Percentiles rank a stretch among this genome's conserved stretches.
Conservation (phyloP, 2,888 invertebrate genomes). For the Plusia festucae region DNA sequence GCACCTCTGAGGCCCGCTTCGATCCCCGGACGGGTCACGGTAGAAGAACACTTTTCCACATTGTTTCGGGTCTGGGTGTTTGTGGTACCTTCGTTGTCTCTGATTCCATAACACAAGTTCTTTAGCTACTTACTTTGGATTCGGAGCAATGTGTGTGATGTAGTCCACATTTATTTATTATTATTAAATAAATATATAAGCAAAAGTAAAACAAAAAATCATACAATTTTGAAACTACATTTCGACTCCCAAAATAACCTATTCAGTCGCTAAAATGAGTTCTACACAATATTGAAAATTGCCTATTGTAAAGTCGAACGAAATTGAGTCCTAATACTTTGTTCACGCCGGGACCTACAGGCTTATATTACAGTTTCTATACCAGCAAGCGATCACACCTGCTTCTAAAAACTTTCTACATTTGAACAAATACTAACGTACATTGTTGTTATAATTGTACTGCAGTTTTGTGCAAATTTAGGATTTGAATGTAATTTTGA, state of each 20-base stretch:
- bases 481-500: constrained; percentile 7
- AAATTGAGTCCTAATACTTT: constrained; percentile 42
- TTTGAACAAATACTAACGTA: constrained; percentile 23
- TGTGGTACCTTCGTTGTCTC: too few relatives aligned
- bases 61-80: too few relatives aligned
- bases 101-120: too few relatives aligned
- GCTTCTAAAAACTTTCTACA: constrained; percentile 39
- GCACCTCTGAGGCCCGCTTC: too few relatives aligned
- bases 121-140: too few relatives aligned
- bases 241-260: constrained; percentile 34
- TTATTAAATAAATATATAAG: too few relatives aligned
- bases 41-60: too few relatives aligned
- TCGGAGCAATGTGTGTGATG: too few relatives aligned
- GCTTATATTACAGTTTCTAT: constrained; percentile 44
- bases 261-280: constrained; percentile 49
- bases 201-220: too few relatives aligned
- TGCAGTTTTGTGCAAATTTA: constrained; percentile 27
- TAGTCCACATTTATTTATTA: too few relatives aligned
- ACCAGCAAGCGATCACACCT: constrained; percentile 43
- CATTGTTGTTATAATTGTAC: neutral
- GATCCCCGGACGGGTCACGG: too few relatives aligned
- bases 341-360: constrained; percentile 33
- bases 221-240: constrained; percentile 16
- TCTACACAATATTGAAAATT: constrained; percentile 57
- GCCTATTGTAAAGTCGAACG: constrained; percentile 50